Conservation (phyloP, 2,113 vertebrate genomes). For the Motacilla alba region DNA sequence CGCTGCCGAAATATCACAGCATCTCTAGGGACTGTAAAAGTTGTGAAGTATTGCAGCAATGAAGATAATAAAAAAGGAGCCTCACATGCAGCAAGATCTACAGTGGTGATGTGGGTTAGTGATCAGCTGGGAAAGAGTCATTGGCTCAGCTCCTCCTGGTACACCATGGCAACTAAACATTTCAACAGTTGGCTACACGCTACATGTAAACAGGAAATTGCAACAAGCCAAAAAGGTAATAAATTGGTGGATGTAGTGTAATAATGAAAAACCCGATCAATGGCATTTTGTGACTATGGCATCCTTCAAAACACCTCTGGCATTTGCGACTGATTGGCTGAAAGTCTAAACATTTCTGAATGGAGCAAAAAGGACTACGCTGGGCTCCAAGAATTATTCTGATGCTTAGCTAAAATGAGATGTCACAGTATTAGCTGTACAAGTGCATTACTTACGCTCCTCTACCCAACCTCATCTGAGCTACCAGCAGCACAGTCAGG, state of each 20-base stretch:
- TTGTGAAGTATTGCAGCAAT: conserved; percentile 71
- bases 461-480: conserved; percentile 39
- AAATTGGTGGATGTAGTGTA: conserved; percentile 73
- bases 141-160: conserved; percentile 75
- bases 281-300: conserved; percentile 73
- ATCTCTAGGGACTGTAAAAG: conserved; percentile 65
- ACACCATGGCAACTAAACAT: conserved; percentile 76
- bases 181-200: conserved; percentile 73
- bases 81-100: conserved; percentile 69
- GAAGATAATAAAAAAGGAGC: conserved; percentile 64
- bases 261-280: conserved; percentile 57
- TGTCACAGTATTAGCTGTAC: conserved; percentile 73
- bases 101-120: conserved; percentile 70
- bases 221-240: conserved; percentile 72
- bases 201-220: conserved; percentile 79
- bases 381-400: conserved; percentile 43
- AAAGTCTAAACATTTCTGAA: conserved; percentile 54
- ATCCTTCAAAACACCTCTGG: conserved; percentile 75
- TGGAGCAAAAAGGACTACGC: conserved; percentile 45
- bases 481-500: conserved; percentile 45
- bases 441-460: conserved; percentile 46
- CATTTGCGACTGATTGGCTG: conserved; percentile 70
- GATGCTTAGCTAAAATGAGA: conserved; percentile 68
- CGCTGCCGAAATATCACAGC: conserved; percentile 52
- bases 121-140: conserved; percentile 70